Conservation (phyloP, 1,140 invertebrate species). For the Drosophila persimilis region DNA sequence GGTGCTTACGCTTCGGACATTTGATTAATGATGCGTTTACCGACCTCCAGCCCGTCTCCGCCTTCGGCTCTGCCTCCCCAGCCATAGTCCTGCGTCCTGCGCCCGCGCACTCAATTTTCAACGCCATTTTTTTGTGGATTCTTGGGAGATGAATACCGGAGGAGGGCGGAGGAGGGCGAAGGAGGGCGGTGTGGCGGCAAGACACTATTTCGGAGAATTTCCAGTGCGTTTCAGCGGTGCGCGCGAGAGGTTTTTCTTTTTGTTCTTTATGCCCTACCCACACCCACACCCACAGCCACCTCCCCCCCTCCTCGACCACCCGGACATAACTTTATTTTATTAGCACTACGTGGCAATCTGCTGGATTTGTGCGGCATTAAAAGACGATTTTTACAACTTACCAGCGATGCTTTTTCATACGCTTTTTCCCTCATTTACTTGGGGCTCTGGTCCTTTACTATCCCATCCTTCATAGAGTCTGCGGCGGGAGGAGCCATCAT, state of each 20-base stretch:
- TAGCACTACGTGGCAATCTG: constrained; percentile 82
- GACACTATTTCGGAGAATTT: constrained; percentile 69
- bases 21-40: constrained; percentile 83
- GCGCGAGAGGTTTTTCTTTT: constrained; percentile 11
- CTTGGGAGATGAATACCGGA: background rate
- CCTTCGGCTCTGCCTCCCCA: background rate
- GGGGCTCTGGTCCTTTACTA: constrained; percentile 31
- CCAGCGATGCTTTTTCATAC: constrained; percentile 70
- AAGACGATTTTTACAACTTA: constrained; percentile 82
- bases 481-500: constrained; percentile 40
- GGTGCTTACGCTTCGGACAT: constrained; percentile 80
- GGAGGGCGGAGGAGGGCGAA: background rate
- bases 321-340: constrained; percentile 79
- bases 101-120: constrained; percentile 63
- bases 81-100: constrained; percentile 47
- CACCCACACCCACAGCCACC: no score
- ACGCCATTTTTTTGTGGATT: constrained; percentile 64
- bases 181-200: constrained; percentile 5
- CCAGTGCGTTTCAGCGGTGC: constrained; percentile 31
- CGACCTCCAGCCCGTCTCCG: constrained; percentile 20
- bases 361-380: constrained; percentile 81
- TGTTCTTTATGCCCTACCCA: constrained; percentile 55
- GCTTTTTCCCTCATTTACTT: constrained; percentile 42
- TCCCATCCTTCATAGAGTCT: constrained; percentile 1
- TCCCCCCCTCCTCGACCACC: background rate